A percentile compares a stretch with the other conserved stretches of the same genome.
These are phyloP conservation scores for Urocynchramus pylzowi DNA, from an alignment of 2,113 vertebrate genomes.

Conservation along the genomic window DNA sequence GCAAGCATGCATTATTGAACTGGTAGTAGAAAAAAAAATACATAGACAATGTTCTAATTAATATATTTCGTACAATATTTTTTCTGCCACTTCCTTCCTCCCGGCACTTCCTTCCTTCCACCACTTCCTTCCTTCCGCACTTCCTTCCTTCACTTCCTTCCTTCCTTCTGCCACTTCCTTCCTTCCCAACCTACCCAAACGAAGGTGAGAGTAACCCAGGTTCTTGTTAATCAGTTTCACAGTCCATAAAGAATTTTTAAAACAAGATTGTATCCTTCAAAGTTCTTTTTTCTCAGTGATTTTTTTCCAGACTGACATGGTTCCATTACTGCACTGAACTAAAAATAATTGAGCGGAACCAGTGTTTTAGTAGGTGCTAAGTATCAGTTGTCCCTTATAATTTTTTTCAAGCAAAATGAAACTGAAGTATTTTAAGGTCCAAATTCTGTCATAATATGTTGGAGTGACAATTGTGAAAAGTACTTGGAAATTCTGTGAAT, in stretches of 20 bases:
- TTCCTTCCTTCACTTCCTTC: too few relatives aligned
- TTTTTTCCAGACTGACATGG: not conserved
- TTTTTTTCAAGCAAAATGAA: not conserved
- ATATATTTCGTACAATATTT: not conserved
- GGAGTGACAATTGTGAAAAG: not conserved
- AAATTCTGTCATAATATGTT: not conserved
- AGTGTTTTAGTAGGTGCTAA: not conserved
- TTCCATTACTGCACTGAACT: not conserved
- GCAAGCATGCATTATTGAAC: not conserved
- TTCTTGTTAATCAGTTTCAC: not conserved
- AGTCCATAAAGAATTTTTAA: not conserved
- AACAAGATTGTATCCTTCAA: not conserved
- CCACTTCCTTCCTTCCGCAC: too few relatives aligned
- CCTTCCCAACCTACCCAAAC: too few relatives aligned
- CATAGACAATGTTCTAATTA: not conserved
- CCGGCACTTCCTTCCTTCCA: too few relatives aligned
- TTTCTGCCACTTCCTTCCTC: too few relatives aligned
- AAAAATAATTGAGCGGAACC: not conserved
- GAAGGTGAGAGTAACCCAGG: not conserved
- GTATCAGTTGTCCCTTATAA: not conserved
- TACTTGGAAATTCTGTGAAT: not conserved
- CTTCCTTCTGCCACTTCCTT: too few relatives aligned
- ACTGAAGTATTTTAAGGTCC: accelerated
- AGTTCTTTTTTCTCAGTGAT: accelerated
- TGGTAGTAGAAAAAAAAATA: not conserved